Conservation (phyloP, 2,113 vertebrate species). For the Murina feae region DNA sequence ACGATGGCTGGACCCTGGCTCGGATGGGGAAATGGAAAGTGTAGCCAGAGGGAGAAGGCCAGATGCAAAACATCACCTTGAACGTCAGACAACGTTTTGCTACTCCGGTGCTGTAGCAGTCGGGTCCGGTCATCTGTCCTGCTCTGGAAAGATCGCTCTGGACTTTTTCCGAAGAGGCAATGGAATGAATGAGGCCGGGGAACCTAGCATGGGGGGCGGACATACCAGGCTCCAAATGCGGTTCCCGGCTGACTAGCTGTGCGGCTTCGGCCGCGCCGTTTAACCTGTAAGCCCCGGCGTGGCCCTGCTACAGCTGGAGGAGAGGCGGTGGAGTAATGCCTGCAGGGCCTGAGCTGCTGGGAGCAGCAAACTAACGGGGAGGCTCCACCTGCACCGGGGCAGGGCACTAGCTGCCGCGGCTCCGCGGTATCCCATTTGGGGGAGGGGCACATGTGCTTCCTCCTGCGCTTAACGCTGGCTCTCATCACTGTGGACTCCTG, state of each 20-base stretch:
- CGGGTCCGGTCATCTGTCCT: background rate
- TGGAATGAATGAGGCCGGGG: background rate
- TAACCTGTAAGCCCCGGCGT: background rate
- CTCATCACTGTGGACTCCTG: too few species aligned
- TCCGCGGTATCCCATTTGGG: background rate
- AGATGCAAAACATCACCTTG: background rate
- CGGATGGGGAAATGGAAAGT: background rate
- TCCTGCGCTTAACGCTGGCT: background rate
- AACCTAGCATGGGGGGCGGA: background rate
- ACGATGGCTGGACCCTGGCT: background rate
- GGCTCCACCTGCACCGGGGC: background rate
- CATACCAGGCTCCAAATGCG: background rate
- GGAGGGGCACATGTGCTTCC: background rate
- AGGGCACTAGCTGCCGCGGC: background rate
- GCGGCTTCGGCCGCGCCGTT: background rate
- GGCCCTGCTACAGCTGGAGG: background rate
- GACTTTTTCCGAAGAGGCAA: background rate
- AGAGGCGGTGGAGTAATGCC: background rate
- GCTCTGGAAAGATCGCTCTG: background rate
- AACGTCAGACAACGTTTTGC: background rate
- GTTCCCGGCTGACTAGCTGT: background rate
- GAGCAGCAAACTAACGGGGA: background rate
- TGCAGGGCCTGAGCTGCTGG: background rate
- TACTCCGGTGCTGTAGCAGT: background rate
- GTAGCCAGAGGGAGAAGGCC: background rate